Base-by-base conservation (phyloP, 2,113 vertebrate species). In the Platycercus adscitus region DNA sequence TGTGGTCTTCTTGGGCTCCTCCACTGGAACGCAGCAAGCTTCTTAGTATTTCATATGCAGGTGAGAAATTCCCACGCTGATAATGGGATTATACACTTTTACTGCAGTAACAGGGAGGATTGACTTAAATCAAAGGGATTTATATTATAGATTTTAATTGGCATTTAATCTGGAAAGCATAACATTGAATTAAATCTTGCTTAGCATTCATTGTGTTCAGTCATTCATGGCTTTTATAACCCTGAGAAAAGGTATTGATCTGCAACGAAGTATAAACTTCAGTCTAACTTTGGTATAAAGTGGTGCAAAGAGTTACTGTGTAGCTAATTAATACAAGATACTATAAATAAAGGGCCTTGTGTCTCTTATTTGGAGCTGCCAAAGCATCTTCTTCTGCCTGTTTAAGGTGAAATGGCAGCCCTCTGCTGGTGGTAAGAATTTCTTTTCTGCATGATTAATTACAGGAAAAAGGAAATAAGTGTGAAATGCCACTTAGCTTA, bases 1-100 rank as follows among this genome's bases (percentile, higher is more conserved):
- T 99, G 98, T 99, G 99, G 99, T 98, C 99, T 9, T 98, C 98
- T 6, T 99, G 99, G 99, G 99, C 99, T 26, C 99, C 99, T 18
- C 99, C 99, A 1, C 92, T 99, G 95, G 99, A 99, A 98, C 99
- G 99, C 94, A 99, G 99, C 97, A 98, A 99, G 52, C 98, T 99
- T 85, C 98, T 99, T 85, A 99, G 98, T 66, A 99, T 99, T 95
- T 99, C 99, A n/a, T 99, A 99, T 88, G 98, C 99, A 94, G 99
- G 99, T 99, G 93, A 98, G 97, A 91, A 86, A 50, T 91, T 83
- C 88, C 93, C 89, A 96, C 29, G 10, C 81, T 77, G 58, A 37
- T 94, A 92, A 94, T 26, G 11, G 66, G 91, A 93, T 97, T 97
- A 96, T 61, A 71, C 56, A 58, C 87, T 86, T 94, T 84, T 89